These are phyloP conservation scores for Tenthredo scrophulariae DNA, from an alignment of 2,888 invertebrate species.

Conservation along the genomic window DNA sequence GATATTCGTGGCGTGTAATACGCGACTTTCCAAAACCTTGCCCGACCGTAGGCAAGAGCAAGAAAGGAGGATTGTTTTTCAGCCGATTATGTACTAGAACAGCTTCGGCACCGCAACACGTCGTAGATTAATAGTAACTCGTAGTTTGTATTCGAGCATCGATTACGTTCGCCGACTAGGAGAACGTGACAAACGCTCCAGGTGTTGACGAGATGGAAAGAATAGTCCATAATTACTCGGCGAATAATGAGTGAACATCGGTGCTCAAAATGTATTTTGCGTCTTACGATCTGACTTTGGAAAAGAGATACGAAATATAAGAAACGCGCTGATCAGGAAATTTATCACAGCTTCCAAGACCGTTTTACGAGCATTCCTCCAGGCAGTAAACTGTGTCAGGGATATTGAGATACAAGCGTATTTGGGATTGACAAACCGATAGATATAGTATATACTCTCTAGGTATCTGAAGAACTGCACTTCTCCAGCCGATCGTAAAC, in stretches of 20 bases:
- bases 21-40: not conserved
- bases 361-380: slow-evolving; percentile 8
- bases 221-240: not conserved
- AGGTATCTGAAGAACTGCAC: not conserved
- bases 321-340: not conserved
- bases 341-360: not conserved
- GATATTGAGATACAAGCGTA: not conserved
- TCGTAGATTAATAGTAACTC: not conserved
- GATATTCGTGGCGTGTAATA: not conserved
- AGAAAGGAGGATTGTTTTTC: not conserved
- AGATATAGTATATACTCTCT: not conserved
- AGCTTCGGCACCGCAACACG: not conserved
- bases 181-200: not conserved
- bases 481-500: not conserved
- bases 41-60: not conserved
- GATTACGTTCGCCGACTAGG: not conserved
- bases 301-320: not conserved
- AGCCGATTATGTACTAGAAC: not conserved
- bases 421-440: not conserved
- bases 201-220: not conserved
- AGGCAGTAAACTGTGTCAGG: slow-evolving; percentile 24
- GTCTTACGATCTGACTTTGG: not conserved
- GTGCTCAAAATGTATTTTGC: not conserved
- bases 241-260: not conserved
- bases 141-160: not conserved